phyloP scores from a whole-genome alignment of 2,797 vertebrate genomes.

The Champsocephalus esox region DNA sequence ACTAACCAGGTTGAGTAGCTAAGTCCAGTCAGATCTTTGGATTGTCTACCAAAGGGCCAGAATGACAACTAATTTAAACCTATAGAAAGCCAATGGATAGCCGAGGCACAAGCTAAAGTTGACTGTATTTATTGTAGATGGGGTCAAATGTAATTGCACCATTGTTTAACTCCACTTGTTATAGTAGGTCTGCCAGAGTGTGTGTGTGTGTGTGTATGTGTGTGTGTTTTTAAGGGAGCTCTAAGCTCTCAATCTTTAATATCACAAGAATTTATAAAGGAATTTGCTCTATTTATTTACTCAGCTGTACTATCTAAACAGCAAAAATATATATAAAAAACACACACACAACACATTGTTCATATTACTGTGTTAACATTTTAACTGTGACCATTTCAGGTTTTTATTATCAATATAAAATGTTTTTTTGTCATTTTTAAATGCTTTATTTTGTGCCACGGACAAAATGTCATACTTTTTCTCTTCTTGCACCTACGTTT shows the following conservation, averaged over 20 bases:
- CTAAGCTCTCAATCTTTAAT: constrained; percentile 44
- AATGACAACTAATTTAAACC: constrained; percentile 53
- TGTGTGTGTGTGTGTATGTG: neutral
- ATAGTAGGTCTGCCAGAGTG: constrained; percentile 40
- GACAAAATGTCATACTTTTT: constrained; percentile 75
- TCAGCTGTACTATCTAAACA: constrained; percentile 24
- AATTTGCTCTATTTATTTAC: constrained; percentile 35
- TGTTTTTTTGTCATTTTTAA: constrained; percentile 31
- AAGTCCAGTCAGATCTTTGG: constrained; percentile 16
- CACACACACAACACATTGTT: constrained; percentile 21
- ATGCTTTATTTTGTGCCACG: constrained; percentile 55
- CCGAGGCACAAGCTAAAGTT: constrained; percentile 18
- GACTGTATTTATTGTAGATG: constrained; percentile 63
- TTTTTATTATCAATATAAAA: constrained; percentile 19
- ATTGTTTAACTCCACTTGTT: constrained; percentile 63
- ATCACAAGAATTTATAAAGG: constrained; percentile 34
- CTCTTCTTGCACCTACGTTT: constrained; percentile 79
- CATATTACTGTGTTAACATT: constrained; percentile 37
- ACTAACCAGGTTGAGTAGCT: constrained; percentile 21
- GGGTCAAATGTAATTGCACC: constrained; percentile 68
- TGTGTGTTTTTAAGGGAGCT: constrained; percentile 3
- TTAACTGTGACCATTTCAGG: constrained; percentile 11
- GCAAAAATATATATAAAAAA: constrained; percentile 50
- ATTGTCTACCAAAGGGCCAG: neutral
- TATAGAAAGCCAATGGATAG: constrained; percentile 43